A percentile compares a stretch with the other conserved stretches of the same genome.
phyloP scores from a whole-genome alignment of 2,888 invertebrate genomes.

The Lasius platythorax region DNA sequence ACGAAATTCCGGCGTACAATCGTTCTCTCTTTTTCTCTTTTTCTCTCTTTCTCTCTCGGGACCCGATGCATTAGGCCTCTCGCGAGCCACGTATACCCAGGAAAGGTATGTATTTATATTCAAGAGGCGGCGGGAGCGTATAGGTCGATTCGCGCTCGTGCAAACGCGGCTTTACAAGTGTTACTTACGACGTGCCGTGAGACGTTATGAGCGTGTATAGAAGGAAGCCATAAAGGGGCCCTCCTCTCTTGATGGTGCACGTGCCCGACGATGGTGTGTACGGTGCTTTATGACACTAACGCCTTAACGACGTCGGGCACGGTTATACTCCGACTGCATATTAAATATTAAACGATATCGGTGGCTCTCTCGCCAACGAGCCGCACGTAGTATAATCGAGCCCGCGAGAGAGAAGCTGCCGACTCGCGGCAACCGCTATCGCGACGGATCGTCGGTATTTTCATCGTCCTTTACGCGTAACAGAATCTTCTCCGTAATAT shows the following conservation, averaged over 20 bases:
- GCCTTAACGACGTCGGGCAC: slow-evolving; percentile 64
- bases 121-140: slow-evolving; percentile 47
- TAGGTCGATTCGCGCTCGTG: slow-evolving; percentile 64
- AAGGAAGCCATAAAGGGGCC: slow-evolving; percentile 33
- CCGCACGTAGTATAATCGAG: slow-evolving; percentile 49
- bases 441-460: slow-evolving; percentile 57
- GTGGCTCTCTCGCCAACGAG: slow-evolving; percentile 32
- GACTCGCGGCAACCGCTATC: slow-evolving; percentile 27
- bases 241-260: slow-evolving; percentile 49
- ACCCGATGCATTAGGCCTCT: not conserved
- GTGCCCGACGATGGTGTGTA: slow-evolving; percentile 55
- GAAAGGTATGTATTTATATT: slow-evolving; percentile 65
- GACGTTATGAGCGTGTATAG: slow-evolving; percentile 59
- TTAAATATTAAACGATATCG: slow-evolving; percentile 73
- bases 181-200: slow-evolving; percentile 74
- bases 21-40: not conserved
- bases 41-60: not conserved
- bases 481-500: slow-evolving; percentile 44
- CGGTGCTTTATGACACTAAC: slow-evolving; percentile 68
- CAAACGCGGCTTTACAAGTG: slow-evolving; percentile 71
- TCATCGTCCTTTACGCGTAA: slow-evolving; percentile 38
- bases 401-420: slow-evolving; percentile 30
- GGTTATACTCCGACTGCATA: slow-evolving; percentile 64
- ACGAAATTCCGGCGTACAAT: slow-evolving; percentile 64
- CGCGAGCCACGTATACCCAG: not conserved